Conservation (phyloP, 2,113 vertebrate species). For the Tachysurus fulvidraco region DNA sequence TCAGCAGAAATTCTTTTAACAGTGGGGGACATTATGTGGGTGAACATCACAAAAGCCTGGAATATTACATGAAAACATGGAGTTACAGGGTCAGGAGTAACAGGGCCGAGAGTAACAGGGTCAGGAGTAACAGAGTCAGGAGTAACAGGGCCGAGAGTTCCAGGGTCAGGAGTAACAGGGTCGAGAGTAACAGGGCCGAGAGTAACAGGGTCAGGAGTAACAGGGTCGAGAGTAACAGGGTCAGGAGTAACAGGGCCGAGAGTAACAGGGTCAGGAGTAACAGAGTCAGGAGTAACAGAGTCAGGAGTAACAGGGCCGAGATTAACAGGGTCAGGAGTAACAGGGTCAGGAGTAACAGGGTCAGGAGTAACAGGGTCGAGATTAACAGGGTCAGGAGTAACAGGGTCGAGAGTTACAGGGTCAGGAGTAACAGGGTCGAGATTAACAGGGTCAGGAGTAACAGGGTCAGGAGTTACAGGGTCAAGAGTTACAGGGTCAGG, state of each 20-base stretch:
- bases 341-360: neutral
- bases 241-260: too few relatives aligned
- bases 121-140: neutral
- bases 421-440: neutral
- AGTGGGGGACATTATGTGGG: neutral
- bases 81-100: neutral
- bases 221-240: neutral
- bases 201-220: neutral
- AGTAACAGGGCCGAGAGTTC: neutral
- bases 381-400: neutral
- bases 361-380: neutral
- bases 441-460: neutral
- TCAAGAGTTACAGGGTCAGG: neutral
- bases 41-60: neutral
- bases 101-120: neutral
- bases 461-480: neutral
- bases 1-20: neutral
- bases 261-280: neutral
- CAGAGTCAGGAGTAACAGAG: neutral
- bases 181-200: neutral
- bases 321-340: neutral
- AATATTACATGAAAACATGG: neutral
- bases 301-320: neutral
- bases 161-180: neutral
- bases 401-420: neutral